A percentile compares a stretch with the other conserved stretches of the same genome.
Evolutionary conservation across 2,797 vertebrate genomes (phyloP).

Genomic region (Remorina albescens): DNA sequence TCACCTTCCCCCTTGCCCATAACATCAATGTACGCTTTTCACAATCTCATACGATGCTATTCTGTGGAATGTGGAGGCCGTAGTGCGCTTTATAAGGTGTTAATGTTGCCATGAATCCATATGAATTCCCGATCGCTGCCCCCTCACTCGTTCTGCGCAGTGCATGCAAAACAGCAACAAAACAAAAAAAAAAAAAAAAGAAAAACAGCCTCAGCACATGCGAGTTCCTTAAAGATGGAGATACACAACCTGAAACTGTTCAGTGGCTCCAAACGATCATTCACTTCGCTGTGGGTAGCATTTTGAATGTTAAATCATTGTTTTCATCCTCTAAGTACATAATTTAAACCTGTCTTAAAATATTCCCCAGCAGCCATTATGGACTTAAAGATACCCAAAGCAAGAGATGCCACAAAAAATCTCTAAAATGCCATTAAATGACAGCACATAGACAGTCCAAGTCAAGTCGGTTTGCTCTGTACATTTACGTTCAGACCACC

Average conservation of each 20-base stretch:
- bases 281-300: constrained; percentile 65
- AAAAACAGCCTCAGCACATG: constrained; percentile 55
- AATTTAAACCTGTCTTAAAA: constrained; percentile 78
- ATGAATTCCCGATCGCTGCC: constrained; percentile 68
- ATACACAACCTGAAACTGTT: constrained; percentile 59
- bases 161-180: constrained; percentile 18
- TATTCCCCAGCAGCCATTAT: constrained; percentile 75
- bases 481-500: constrained; percentile 68
- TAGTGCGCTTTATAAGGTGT: constrained; percentile 67
- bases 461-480: constrained; percentile 22
- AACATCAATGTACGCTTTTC: constrained; percentile 72
- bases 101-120: constrained; percentile 59
- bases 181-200: no score
- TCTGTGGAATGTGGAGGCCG: constrained; percentile 68
- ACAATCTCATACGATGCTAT: constrained; percentile 59
- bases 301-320: constrained; percentile 75
- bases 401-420: constrained; percentile 63
- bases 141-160: constrained; percentile 55
- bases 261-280: constrained; percentile 58
- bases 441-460: constrained; percentile 21
- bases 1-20: constrained; percentile 21
- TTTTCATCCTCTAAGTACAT: constrained; percentile 77
- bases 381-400: constrained; percentile 74
- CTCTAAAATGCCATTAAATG: constrained; percentile 61
- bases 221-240: constrained; percentile 55